phyloP scores from a whole-genome alignment of 2,888 invertebrate genomes.

The Conistra vaccinii region DNA sequence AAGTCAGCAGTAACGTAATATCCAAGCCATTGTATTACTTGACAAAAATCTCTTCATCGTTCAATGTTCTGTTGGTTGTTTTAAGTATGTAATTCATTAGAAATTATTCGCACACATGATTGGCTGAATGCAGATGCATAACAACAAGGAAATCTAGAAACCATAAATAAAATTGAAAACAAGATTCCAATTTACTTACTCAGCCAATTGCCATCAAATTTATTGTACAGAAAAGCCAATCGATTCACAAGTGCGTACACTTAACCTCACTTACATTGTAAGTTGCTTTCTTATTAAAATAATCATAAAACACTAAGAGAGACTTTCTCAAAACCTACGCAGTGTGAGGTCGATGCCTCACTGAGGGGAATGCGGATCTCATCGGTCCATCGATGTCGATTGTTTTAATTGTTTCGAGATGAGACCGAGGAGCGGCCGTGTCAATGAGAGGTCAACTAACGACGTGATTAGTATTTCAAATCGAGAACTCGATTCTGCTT shows the following conservation, averaged over 20 bases:
- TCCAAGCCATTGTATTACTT: background rate
- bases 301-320: slow-evolving; percentile 70
- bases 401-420: slow-evolving; percentile 83
- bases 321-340: slow-evolving; percentile 67
- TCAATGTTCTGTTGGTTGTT: background rate
- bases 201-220: slow-evolving; percentile 61
- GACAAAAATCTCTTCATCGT: background rate
- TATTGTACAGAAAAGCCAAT: slow-evolving; percentile 65
- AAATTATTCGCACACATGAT: background rate
- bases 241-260: slow-evolving; percentile 61
- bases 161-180: slow-evolving; percentile 32
- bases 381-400: slow-evolving; percentile 76
- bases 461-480: slow-evolving; percentile 76
- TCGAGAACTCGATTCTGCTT: slow-evolving; percentile 70
- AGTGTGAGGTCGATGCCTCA: slow-evolving; percentile 70
- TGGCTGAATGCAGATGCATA: background rate
- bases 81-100: background rate
- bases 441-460: slow-evolving; percentile 81
- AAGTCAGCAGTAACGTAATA: background rate
- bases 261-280: slow-evolving; percentile 65
- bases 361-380: slow-evolving; percentile 76
- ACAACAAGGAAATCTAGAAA: slow-evolving; percentile 21
- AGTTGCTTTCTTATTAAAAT: slow-evolving; percentile 69
- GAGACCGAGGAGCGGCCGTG: slow-evolving; percentile 77
- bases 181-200: slow-evolving; percentile 54